Base-by-base conservation (phyloP, 2,797 vertebrate species). In the Helarctos malayanus region DNA sequence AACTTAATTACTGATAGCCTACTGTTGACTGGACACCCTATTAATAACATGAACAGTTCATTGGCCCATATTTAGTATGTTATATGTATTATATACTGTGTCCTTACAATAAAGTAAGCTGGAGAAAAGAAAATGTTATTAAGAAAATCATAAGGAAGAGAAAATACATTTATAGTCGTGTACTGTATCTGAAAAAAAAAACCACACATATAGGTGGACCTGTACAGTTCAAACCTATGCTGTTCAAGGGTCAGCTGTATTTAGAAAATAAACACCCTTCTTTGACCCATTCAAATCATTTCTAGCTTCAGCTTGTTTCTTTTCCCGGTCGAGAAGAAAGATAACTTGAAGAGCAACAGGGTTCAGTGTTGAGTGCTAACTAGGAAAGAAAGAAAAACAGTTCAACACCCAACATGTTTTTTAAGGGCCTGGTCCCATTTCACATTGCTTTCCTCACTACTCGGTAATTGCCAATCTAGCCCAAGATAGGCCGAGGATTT, bases 401-500 rank as follows among this genome's bases (percentile, higher is more conserved):
- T 82, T 68, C 6, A 16, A 78, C 12, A 68, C 16, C 84, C 61
- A 47, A 23, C 45, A 10, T 84, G 35, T 89, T 97, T 91, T 87
- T 32, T 73, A 79, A 82, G 29, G 47, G 11, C 81, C 35, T 91
- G 57, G 32, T 81, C 94, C 73, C 91, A 47, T 93, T 87, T 97
- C 27, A 25, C 38, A 90, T 81, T 91, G 89, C 75, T 97, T 87
- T 82, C 95, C 92, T 96, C 82, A 78, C 14, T 65, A 23, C 65
- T 95, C 65, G 59, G 82, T 94, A 76, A 93, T 92, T 90, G 29
- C 8, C 32, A 78, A 85, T 78, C 78, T 78, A 92, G n/a, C 91
- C 88, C 61, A 94, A 93, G 49, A 82, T 15, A 86, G 92, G 75
- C 96, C 71, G 21, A 82, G 56, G 84, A 94, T 93, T 92, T 93